These are phyloP conservation scores for Malurus elegans DNA, from an alignment of 2,113 vertebrate genomes.

Conservation along the genomic window DNA sequence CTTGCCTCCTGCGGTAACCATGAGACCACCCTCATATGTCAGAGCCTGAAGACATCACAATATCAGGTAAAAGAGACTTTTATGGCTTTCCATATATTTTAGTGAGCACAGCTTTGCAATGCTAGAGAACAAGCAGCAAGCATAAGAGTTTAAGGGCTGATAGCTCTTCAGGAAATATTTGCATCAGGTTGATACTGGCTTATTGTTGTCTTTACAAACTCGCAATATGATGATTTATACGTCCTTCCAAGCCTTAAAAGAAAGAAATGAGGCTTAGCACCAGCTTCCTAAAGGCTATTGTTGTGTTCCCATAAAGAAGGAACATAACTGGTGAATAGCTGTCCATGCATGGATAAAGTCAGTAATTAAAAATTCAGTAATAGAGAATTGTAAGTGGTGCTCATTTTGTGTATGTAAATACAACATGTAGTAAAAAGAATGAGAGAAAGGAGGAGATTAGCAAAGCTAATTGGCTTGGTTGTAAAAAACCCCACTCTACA, in stretches of 20 bases:
- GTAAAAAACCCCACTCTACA: not conserved
- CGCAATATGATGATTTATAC: not conserved
- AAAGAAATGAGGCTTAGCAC: not conserved
- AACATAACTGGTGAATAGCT: not conserved
- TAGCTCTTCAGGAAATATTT: not conserved
- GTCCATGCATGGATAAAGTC: not conserved
- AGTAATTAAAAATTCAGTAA: not conserved
- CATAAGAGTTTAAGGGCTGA: not conserved
- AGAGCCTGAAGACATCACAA: not conserved
- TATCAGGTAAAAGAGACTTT: not conserved
- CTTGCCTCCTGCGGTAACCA: not conserved
- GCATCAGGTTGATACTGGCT: not conserved
- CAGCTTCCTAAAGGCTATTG: not conserved
- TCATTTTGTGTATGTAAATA: not conserved
- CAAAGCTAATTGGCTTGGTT: not conserved
- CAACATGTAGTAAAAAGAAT: not conserved
- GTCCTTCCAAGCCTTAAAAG: not conserved
- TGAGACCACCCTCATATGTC: not conserved
- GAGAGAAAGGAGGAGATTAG: not conserved
- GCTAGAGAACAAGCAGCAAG: not conserved
- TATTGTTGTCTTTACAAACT: not conserved
- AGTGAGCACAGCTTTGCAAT: not conserved
- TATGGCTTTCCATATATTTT: not conserved
- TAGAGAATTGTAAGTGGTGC: not conserved
- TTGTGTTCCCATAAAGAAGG: not conserved